Base-by-base conservation (phyloP, 2,797 vertebrate species). In the Florisuga fusca region DNA sequence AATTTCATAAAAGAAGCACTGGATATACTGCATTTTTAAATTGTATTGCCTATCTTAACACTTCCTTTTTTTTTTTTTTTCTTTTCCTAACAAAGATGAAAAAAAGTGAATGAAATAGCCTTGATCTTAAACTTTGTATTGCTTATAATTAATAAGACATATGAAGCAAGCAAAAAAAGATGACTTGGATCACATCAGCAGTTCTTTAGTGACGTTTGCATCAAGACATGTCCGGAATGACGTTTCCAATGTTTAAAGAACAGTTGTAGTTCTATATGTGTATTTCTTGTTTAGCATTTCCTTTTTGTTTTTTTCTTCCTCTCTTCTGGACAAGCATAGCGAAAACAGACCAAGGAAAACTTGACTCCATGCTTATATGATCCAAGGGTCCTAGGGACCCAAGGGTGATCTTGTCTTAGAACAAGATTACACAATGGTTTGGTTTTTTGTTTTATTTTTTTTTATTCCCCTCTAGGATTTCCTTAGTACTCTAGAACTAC, bases 181-280 rank as follows among this genome's bases (percentile, higher is more conserved):
- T 82, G 17, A 50, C 25, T 38, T n/a, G 51, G 58, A 72, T 81
- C 31, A 62, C 79, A 76, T 61, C 25, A 64, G 43, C 36, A 61
- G 21, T 79, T 78, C 43, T 75, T 79, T 12, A 82, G 41, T 43
- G 38, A 62, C 2, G 2, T 66, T 64, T 72, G 33, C 16, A 41
- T 41, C 61, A 74, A 59, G 54, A 61, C 74, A 90, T 54, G 23
- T 71, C 63, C 84, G 45, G 86, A 97, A 91, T 67, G 34, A 67
- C 88, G 58, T 84, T 88, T 95, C 63, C 64, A 89, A 23, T 41
- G 51, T 91, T 75, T 61, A 51, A 88, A 83, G 58, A 87, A 46
- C 3, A 12, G 1, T 41, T 78, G 9, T 29, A 27, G 82, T 21
- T 7, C 21, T 78, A 18, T n/a, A 22, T 51, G 4, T 27, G 3